Evolutionary conservation across 1,140 invertebrate genomes (phyloP).

Genomic region (Drosophila kepulauana): DNA sequence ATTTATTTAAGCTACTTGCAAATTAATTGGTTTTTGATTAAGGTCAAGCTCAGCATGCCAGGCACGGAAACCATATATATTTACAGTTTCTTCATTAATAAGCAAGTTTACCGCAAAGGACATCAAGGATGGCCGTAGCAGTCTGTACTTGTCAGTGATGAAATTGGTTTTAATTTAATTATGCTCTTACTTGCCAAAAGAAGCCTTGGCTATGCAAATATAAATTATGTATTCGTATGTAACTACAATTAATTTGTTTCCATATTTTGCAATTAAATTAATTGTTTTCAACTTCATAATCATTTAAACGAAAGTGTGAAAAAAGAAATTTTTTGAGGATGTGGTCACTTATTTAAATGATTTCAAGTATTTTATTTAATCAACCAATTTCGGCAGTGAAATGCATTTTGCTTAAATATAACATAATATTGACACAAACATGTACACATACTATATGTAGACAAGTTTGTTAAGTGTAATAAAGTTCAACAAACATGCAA

Average conservation of each 20-base stretch:
- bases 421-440: not conserved
- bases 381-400: slow-evolving; percentile 12
- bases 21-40: slow-evolving; percentile 22
- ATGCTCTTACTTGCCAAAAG: slow-evolving; percentile 59
- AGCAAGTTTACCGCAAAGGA: slow-evolving; percentile 31
- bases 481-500: slow-evolving; percentile 14
- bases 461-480: slow-evolving; percentile 15
- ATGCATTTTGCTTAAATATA: slow-evolving; percentile 1
- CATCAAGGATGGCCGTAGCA: slow-evolving; percentile 18
- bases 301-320: slow-evolving; percentile 29
- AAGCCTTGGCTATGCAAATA: slow-evolving; percentile 64
- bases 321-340: not conserved
- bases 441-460: not conserved
- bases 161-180: slow-evolving; percentile 79
- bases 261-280: too few relatives aligned
- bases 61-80: slow-evolving; percentile 24
- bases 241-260: too few relatives aligned
- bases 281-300: too few relatives aligned
- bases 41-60: not conserved
- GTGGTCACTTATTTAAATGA: slow-evolving; percentile 23
- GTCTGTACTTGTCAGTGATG: slow-evolving; percentile 60
- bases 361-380: slow-evolving; percentile 15
- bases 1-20: slow-evolving; percentile 7
- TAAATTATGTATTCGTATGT: too few relatives aligned
- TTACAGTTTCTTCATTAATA: slow-evolving; percentile 51